Evolutionary conservation across 2,113 vertebrate genomes (phyloP).

Genomic region (Sterna hirundo): DNA sequence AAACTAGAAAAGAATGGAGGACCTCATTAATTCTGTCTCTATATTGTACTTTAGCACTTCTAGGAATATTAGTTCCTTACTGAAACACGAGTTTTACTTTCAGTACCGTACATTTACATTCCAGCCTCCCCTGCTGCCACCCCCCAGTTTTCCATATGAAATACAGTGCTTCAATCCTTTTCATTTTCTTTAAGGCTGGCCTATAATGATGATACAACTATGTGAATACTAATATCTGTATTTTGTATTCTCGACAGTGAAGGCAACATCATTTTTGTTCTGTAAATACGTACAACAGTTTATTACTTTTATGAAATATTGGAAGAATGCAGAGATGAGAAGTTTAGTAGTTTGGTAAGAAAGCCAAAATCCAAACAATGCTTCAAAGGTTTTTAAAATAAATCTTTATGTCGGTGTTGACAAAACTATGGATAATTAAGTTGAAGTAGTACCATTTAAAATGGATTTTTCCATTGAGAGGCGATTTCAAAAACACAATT

Average conservation of each 20-base stretch:
- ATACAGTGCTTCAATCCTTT: background rate
- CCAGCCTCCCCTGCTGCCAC: background rate
- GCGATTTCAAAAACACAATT: background rate
- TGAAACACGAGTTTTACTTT: constrained; percentile 19
- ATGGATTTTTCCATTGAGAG: constrained; percentile 4
- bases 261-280: background rate
- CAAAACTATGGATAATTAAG: constrained; percentile 7
- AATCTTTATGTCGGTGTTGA: constrained; percentile 56
- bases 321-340: constrained; percentile 18
- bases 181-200: background rate
- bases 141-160: background rate
- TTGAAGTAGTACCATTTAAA: background rate
- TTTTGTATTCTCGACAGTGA: constrained; percentile 34
- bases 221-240: constrained; percentile 53
- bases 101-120: constrained; percentile 7
- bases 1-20: constrained; percentile 39
- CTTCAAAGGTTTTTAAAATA: constrained; percentile 57
- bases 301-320: constrained; percentile 42
- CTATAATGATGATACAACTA: background rate
- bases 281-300: background rate
- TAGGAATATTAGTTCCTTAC: constrained; percentile 1
- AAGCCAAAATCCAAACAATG: constrained; percentile 52
- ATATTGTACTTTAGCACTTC: background rate
- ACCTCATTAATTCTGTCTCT: constrained; percentile 44
- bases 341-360: constrained; percentile 1